Conservation (phyloP, 1,140 invertebrate species). For the Drosophila teissieri region DNA sequence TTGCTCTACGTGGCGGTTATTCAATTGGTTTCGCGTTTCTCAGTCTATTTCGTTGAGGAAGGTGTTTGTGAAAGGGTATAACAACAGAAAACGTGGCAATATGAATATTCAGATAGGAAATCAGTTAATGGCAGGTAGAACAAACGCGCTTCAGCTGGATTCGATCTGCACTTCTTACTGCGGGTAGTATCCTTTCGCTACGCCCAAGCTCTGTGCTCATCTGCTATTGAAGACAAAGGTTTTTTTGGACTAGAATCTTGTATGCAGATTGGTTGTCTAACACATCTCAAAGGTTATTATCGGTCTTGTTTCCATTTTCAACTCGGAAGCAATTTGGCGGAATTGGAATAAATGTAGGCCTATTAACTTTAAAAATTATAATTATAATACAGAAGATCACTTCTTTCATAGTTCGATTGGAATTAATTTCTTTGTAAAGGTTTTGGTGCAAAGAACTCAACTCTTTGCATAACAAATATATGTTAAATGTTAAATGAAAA, state of each 20-base stretch:
- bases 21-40: constrained; percentile 56
- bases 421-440: no score
- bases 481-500: no score
- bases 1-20: constrained; percentile 34
- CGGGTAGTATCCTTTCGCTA: constrained; percentile 15
- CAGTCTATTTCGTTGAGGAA: constrained; percentile 76
- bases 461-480: not conserved
- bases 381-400: no score
- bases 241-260: constrained; percentile 74
- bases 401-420: no score
- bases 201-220: constrained; percentile 31
- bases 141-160: constrained; percentile 40
- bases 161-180: constrained; percentile 10
- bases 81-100: constrained; percentile 22
- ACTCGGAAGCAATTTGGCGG: constrained; percentile 7
- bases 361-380: no score
- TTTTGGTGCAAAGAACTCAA: not conserved
- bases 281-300: constrained; percentile 12
- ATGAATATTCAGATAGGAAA: constrained; percentile 38
- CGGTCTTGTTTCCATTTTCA: constrained; percentile 18
- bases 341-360: not conserved
- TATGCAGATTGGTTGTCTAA: constrained; percentile 54
- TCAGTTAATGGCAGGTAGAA: constrained; percentile 42
- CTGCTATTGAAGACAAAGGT: constrained; percentile 56
- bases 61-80: constrained; percentile 19